Evolutionary conservation across 2,888 invertebrate species (phyloP), one percentile per base, ranked within the genome.

Genomic region (Ariolimax columbianus): DNA sequence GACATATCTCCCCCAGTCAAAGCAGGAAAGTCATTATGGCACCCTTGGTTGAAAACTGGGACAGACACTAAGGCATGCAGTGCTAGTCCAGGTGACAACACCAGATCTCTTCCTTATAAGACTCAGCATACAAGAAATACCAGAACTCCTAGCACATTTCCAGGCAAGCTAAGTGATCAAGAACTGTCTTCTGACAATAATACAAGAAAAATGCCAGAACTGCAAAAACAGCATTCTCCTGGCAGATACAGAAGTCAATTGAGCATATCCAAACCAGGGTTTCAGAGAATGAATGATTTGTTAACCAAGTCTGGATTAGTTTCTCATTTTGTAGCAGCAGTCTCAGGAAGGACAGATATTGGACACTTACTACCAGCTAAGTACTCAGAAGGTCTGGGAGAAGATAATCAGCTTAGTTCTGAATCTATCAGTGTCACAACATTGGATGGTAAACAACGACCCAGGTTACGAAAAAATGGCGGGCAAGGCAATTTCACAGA

Each of bases 1-100:
- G 55, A 47, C n/a, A 4, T 81, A 6, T 70, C 82, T 51, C 78
- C 82, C n/a, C 72, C 77, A 38, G 26, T 43, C 0, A 82, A 55
- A 63, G 70, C 17, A 40, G 63, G 55, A 36, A 85, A 85, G 43
- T 82, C 82, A 33, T 43, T 82, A n/a, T 82, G 82, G 85, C 82
- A 85, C 36, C 82, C 85, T 23, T 85, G 85, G 82, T 68, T 85
- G 66, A 79, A 68, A 59, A 66, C 17, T 36, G 47, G 47, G 19
- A 14, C 40, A 63, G 79, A 68, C 7, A 66, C 66, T 23, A 68
- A 30, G n/a, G 23, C 7, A 23, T 19, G 23, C 30, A 36, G 1
- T 19, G 3, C 55, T 19, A 40, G 23, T 7, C 1, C 66, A n/a
- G 26, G n/a, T 19, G 43, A 79, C 23, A 17, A 66, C 6, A 43